phyloP scores from a whole-genome alignment of 2,797 vertebrate genomes.

The Dendrocincla tyrannina region DNA sequence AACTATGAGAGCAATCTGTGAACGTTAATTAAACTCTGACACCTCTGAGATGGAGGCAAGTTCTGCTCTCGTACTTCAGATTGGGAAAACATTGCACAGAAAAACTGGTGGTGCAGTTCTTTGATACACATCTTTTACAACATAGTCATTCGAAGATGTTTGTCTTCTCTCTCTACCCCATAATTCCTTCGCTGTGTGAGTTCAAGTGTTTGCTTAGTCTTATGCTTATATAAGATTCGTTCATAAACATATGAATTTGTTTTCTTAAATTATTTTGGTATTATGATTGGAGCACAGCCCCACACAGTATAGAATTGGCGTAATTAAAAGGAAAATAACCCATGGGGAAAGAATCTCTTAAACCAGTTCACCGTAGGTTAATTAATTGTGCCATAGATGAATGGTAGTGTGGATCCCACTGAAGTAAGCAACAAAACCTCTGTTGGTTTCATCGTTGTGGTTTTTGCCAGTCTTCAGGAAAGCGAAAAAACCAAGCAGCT shows the following conservation, averaged over 20 bases:
- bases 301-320: background rate
- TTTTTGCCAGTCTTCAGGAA: background rate
- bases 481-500: background rate
- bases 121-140: background rate
- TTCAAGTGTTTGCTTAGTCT: background rate
- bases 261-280: background rate
- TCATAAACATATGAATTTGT: background rate
- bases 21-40: background rate
- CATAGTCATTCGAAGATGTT: background rate
- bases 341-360: background rate
- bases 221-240: background rate
- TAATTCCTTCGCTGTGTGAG: background rate
- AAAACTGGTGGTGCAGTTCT: background rate
- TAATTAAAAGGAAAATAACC: background rate
- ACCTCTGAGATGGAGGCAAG: background rate
- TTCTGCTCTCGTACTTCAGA: background rate
- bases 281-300: background rate
- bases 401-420: background rate
- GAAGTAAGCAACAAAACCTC: background rate
- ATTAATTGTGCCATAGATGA: background rate
- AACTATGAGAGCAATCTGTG: background rate
- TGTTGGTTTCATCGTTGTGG: background rate
- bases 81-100: background rate
- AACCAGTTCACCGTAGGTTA: background rate
- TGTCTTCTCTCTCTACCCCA: background rate